Evolutionary conservation across 2,113 vertebrate genomes (phyloP).

Genomic region (Percina caprodes): DNA sequence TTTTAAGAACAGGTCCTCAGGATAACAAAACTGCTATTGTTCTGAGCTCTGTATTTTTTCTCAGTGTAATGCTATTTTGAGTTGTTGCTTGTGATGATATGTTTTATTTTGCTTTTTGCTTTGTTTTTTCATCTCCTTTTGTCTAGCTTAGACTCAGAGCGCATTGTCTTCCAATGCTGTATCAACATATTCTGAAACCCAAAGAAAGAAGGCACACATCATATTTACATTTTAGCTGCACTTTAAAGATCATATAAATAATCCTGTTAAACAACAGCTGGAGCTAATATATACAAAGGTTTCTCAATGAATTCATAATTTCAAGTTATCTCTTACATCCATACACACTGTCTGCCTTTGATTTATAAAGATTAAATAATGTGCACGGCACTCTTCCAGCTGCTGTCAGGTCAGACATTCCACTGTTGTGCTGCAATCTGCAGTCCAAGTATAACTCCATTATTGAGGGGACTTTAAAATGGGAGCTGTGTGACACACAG

Average conservation of each 20-base stretch:
- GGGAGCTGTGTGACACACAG: constrained; percentile 80
- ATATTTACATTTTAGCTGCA: constrained; percentile 42
- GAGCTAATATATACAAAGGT: constrained; percentile 7
- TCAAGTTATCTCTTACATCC: constrained; percentile 23
- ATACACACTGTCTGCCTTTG: constrained; percentile 34
- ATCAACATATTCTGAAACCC: constrained; percentile 61
- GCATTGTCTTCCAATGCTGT: constrained; percentile 61
- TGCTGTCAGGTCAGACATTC: constrained; percentile 74
- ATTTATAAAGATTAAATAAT: constrained; percentile 68
- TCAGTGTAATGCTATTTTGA: constrained; percentile 70
- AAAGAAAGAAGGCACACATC: constrained; percentile 46
- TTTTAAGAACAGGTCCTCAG: constrained; percentile 73
- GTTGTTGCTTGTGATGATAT: constrained; percentile 66
- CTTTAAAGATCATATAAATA: constrained; percentile 12
- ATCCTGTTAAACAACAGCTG: constrained; percentile 5
- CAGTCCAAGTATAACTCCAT: constrained; percentile 83
- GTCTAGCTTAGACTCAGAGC: constrained; percentile 58
- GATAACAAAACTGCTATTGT: constrained; percentile 77
- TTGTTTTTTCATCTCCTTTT: constrained; percentile 65
- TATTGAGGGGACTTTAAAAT: constrained; percentile 82
- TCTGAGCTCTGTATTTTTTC: constrained; percentile 66
- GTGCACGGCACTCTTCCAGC: constrained; percentile 53
- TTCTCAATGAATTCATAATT: constrained; percentile 53
- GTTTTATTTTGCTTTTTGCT: constrained; percentile 38
- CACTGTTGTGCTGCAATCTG: constrained; percentile 76